Evolutionary conservation across 2,113 vertebrate genomes (phyloP).

Genomic region (Amblyopsis rosae): DNA sequence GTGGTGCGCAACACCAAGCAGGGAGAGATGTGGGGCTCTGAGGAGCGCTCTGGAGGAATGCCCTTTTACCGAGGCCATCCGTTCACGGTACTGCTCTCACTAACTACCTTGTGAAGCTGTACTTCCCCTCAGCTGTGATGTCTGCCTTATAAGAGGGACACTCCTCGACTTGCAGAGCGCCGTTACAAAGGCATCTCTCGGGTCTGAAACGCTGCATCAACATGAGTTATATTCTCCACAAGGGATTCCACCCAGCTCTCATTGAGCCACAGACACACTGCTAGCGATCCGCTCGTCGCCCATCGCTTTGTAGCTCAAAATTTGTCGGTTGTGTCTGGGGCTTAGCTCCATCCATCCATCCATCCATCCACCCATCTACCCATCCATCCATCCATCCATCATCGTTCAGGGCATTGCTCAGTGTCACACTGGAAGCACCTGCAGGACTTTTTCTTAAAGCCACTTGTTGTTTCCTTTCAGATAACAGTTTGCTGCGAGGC

Average conservation of each 20-base stretch:
- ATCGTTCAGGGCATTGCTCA: too few species aligned
- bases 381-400: too few species aligned
- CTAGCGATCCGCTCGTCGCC: too few species aligned
- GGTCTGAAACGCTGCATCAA: not conserved
- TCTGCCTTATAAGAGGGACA: not conserved
- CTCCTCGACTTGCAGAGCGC: not conserved
- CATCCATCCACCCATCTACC: too few species aligned
- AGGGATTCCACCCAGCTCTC: too few species aligned
- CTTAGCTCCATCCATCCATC: too few species aligned
- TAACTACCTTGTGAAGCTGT: not conserved
- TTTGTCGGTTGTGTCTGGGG: too few species aligned
- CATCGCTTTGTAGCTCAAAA: too few species aligned
- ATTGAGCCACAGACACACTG: too few species aligned
- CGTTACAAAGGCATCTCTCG: not conserved
- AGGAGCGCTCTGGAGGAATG: constrained; percentile 64
- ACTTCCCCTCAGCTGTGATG: not conserved
- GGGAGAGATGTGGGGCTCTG: constrained; percentile 54
- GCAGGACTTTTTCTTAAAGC: not conserved
- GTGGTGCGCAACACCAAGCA: constrained; percentile 72
- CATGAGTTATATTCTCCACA: too few species aligned
- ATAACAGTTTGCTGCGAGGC: constrained; percentile 68
- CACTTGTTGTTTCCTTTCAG: constrained; percentile 51
- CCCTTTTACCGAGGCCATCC: constrained; percentile 70
- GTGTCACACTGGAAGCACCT: not conserved
- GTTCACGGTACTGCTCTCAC: constrained; percentile 63